phyloP scores from a whole-genome alignment of 1,140 invertebrate species.

The Aphidius ervi region DNA sequence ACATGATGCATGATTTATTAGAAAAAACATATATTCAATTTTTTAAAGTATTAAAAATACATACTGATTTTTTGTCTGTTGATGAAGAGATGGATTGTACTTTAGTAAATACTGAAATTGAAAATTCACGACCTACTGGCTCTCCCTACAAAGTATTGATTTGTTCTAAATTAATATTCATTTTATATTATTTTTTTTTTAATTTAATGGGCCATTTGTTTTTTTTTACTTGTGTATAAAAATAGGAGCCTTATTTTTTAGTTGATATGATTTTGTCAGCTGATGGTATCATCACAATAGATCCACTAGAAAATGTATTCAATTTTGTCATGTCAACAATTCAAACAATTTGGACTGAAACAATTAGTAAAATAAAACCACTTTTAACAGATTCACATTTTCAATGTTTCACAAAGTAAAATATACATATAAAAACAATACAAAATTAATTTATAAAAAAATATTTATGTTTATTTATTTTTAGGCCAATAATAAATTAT shows the following conservation, averaged over 20 bases:
- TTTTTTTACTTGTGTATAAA: constrained; percentile 21
- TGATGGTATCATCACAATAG: constrained; percentile 49
- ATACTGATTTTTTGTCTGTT: constrained; percentile 58
- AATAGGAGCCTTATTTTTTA: constrained; percentile 57
- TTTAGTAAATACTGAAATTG: not conserved
- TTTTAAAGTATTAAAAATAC: constrained; percentile 56
- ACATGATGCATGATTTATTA: constrained; percentile 64
- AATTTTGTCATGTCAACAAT: constrained; percentile 53
- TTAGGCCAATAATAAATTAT: constrained; percentile 71
- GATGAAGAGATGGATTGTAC: constrained; percentile 31
- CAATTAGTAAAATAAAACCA: constrained; percentile 55
- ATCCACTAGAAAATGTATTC: constrained; percentile 58
- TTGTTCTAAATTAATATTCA: constrained; percentile 8
- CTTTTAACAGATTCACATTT: constrained; percentile 57
- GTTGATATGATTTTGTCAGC: constrained; percentile 55
- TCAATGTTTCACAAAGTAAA: constrained; percentile 53
- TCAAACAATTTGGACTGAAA: constrained; percentile 58
- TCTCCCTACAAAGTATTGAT: constrained; percentile 13
- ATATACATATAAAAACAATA: constrained; percentile 1
- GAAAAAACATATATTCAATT: constrained; percentile 63
- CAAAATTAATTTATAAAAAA: constrained; percentile 23
- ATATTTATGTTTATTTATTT: constrained; percentile 23
- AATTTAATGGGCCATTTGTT: no score
- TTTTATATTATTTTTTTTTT: constrained; percentile 8
- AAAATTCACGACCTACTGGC: not conserved